Percentiles rank a stretch among this genome's conserved stretches.
These are phyloP conservation scores for Brienomyrus brachyistius DNA, from an alignment of 2,113 vertebrate genomes.

Conservation along the genomic window DNA sequence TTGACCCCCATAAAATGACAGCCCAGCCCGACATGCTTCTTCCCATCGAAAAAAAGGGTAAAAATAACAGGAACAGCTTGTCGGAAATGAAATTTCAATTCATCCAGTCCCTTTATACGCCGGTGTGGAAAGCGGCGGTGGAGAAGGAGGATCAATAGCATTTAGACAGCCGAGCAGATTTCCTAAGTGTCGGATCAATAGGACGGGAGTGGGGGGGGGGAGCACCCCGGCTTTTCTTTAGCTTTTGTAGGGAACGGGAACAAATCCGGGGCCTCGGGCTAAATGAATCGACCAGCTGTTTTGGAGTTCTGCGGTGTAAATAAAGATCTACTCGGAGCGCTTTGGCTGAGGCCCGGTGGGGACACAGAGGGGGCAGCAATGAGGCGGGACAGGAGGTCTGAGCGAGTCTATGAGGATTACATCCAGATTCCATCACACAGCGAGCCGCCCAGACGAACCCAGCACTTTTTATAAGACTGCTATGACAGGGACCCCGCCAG, in stretches of 20 bases:
- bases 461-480: background rate
- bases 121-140: constrained; percentile 46
- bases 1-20: constrained; percentile 35
- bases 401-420: background rate
- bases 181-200: constrained; percentile 68
- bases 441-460: background rate
- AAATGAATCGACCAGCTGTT: constrained; percentile 78
- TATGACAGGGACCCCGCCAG: background rate
- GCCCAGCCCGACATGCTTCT: constrained; percentile 41
- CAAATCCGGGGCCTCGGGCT: constrained; percentile 81
- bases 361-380: background rate
- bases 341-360: constrained; percentile 52
- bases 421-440: background rate
- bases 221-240: constrained; percentile 67
- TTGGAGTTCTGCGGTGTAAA: constrained; percentile 69
- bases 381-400: background rate
- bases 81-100: constrained; percentile 66
- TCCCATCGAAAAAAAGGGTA: constrained; percentile 44
- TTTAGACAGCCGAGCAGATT: constrained; percentile 65
- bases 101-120: constrained; percentile 54
- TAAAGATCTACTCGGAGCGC: constrained; percentile 66
- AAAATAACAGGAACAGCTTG: constrained; percentile 65
- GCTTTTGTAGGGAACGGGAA: constrained; percentile 73
- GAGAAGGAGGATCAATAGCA: constrained; percentile 62
- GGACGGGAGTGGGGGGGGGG: constrained; percentile 42